Evolutionary conservation across 2,113 vertebrate species (phyloP).

Genomic region (Psophia crepitans): DNA sequence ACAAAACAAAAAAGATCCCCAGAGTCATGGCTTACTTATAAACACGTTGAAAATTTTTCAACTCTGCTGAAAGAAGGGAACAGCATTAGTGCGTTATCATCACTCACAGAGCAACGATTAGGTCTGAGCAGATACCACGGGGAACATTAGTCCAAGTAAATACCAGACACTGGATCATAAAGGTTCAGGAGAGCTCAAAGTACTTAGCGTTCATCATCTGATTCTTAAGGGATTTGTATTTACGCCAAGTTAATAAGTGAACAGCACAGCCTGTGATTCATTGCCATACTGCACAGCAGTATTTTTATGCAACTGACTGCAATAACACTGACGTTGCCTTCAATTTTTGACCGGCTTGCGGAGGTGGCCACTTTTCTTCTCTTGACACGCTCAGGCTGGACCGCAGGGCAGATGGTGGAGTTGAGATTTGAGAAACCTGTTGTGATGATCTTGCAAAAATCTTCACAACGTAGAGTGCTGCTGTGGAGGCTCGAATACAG

Average conservation of each 20-base stretch:
- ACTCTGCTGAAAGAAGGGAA: not conserved
- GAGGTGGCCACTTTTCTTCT: not conserved
- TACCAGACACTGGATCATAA: not conserved
- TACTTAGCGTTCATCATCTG: constrained; percentile 17
- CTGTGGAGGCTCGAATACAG: not conserved
- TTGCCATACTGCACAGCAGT: not conserved
- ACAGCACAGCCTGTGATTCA: not conserved
- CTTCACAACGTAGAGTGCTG: not conserved
- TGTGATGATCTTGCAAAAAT: not conserved
- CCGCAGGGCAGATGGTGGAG: not conserved
- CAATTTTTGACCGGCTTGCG: not conserved
- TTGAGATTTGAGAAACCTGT: not conserved
- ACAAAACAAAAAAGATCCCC: not conserved
- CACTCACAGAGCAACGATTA: not conserved
- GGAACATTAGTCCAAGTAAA: constrained; percentile 51
- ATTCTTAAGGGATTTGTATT: constrained; percentile 44
- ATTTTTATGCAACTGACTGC: constrained; percentile 11
- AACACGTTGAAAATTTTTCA: not conserved
- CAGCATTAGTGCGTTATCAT: not conserved
- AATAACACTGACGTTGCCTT: not conserved
- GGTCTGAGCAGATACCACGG: not conserved
- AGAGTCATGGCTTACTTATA: not conserved
- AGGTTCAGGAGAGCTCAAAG: constrained; percentile 16
- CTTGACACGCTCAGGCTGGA: not conserved
- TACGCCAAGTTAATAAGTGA: constrained; percentile 42